Evolutionary conservation across 2,797 vertebrate genomes (phyloP).

Genomic region (Ficedula albicollis): DNA sequence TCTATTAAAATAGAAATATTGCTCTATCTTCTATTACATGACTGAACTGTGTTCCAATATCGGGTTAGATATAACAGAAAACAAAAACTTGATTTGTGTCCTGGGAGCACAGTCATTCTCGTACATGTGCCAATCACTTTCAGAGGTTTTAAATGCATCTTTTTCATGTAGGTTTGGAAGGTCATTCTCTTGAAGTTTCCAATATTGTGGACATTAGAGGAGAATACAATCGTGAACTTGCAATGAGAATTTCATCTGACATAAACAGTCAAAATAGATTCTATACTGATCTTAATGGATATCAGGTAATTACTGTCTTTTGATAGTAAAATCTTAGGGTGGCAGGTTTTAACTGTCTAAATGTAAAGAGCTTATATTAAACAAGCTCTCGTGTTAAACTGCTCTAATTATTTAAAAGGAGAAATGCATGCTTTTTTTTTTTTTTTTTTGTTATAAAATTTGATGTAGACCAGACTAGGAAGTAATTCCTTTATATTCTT

Average conservation of each 20-base stretch:
- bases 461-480: not conserved
- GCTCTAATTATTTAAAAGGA: not conserved
- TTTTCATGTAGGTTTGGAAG: conserved; percentile 82
- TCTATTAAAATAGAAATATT: too few species aligned
- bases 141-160: not conserved
- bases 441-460: not conserved
- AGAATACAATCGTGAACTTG: conserved; percentile 88
- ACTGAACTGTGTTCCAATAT: not conserved
- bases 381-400: not conserved
- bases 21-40: not conserved
- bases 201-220: conserved; percentile 91
- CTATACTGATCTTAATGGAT: conserved; percentile 91
- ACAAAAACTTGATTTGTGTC: not conserved
- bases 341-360: not conserved
- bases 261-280: conserved; percentile 85
- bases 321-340: not conserved
- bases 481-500: not conserved
- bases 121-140: not conserved
- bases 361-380: not conserved
- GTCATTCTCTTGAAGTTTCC: conserved; percentile 85
- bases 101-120: not conserved
- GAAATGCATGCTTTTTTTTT: too few species aligned
- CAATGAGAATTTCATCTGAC: conserved; percentile 86
- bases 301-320: conserved; percentile 82
- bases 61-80: not conserved